A percentile compares a stretch with the other conserved stretches of the same genome.
These are phyloP conservation scores for Phataginus tetradactyla DNA, from an alignment of 2,797 vertebrate genomes.

Conservation along the genomic window DNA sequence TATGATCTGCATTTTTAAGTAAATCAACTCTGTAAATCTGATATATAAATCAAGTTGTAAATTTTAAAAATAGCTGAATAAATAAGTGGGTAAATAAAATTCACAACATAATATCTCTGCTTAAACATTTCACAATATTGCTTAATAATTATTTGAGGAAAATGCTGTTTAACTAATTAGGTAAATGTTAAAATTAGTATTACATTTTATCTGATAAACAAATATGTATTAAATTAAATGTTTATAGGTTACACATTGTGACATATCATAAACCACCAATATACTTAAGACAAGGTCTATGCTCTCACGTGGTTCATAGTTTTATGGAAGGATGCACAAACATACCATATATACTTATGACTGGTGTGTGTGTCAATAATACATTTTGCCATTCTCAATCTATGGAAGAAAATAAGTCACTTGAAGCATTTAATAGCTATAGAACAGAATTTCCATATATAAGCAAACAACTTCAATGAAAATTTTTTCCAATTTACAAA, in stretches of 20 bases:
- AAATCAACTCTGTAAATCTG: constrained; percentile 6
- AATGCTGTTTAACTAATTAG: constrained; percentile 19
- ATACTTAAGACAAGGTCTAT: not conserved
- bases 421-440: not conserved
- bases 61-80: not conserved
- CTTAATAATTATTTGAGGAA: not conserved
- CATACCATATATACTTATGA: not conserved
- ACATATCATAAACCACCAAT: not conserved
- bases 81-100: not conserved
- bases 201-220: not conserved
- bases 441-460: not conserved
- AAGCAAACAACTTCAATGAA: not conserved
- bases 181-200: constrained; percentile 15
- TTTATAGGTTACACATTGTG: not conserved
- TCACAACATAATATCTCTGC: not conserved
- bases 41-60: not conserved
- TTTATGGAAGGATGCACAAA: not conserved
- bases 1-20: not conserved
- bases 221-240: not conserved
- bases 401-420: not conserved
- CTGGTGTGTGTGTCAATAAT: not conserved
- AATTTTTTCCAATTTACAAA: not conserved
- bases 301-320: not conserved
- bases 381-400: not conserved
- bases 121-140: constrained; percentile 41